phyloP scores from a whole-genome alignment of 2,888 invertebrate species.

The Caenorhabditis sp. region DNA sequence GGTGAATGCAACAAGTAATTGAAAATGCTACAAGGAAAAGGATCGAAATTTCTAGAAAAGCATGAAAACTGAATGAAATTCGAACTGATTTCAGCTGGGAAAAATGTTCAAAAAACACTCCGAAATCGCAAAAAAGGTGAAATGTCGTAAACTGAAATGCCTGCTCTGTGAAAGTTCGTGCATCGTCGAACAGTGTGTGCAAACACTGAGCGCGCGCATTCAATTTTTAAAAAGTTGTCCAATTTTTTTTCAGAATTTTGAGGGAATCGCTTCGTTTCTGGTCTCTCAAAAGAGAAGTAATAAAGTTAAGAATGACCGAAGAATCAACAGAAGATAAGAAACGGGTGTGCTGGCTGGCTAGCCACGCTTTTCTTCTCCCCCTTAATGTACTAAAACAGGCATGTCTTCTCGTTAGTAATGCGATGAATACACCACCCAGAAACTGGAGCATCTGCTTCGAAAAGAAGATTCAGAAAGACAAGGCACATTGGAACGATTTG shows the following conservation, averaged over 20 bases:
- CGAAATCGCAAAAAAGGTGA: too few species aligned
- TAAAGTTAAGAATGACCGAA: constrained; percentile 4
- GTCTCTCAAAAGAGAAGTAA: background rate
- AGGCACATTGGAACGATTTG: constrained; percentile 9
- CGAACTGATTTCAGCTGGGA: too few species aligned
- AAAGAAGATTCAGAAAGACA: too few species aligned
- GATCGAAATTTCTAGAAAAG: too few species aligned
- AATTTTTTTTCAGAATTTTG: too few species aligned
- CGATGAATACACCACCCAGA: background rate
- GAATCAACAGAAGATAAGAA: constrained; percentile 21
- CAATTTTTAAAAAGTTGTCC: too few species aligned
- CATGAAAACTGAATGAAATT: too few species aligned
- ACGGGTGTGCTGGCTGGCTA: constrained; percentile 4
- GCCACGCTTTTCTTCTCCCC: background rate
- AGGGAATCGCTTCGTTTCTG: background rate
- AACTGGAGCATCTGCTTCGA: constrained; percentile 28
- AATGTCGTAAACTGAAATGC: too few species aligned
- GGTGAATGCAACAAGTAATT: background rate
- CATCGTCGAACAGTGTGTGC: too few species aligned
- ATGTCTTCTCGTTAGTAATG: constrained; percentile 10
- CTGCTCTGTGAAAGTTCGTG: too few species aligned
- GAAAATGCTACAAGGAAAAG: background rate
- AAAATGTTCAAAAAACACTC: too few species aligned
- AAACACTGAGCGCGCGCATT: too few species aligned
- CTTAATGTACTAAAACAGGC: constrained; percentile 18